These are phyloP conservation scores for Sinonovacula constricta DNA, from an alignment of 1,140 invertebrate species.

Conservation along the genomic window DNA sequence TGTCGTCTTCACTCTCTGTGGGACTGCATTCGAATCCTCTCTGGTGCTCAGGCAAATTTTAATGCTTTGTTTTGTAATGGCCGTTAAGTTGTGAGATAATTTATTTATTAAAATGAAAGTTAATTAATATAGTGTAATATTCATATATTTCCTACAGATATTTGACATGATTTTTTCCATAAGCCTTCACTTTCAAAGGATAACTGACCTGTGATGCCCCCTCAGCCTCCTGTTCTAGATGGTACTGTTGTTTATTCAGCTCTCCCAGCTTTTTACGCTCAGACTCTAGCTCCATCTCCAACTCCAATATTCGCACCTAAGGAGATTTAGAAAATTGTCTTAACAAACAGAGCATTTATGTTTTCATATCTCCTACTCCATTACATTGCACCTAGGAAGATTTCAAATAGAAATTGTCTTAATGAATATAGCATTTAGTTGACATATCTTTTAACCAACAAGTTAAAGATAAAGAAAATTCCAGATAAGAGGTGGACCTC, in stretches of 20 bases:
- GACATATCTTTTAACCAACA: neutral
- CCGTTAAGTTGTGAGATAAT: no score
- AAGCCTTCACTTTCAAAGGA: no score
- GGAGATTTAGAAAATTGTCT: neutral
- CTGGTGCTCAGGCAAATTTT: no score
- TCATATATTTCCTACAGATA: no score
- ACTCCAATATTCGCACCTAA: slow-evolving; percentile 87
- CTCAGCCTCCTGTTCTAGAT: slow-evolving; percentile 82
- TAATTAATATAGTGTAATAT: no score
- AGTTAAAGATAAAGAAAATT: neutral
- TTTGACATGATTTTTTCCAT: no score
- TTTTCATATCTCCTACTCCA: neutral
- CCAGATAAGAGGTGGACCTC: neutral
- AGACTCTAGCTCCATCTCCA: slow-evolving; percentile 93
- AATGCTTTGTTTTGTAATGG: no score
- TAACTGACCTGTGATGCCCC: slow-evolving; percentile 72
- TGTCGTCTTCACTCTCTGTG: no score
- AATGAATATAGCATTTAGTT: no score
- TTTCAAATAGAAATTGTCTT: no score
- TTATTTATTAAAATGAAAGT: no score
- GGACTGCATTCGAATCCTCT: no score
- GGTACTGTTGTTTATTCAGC: slow-evolving; percentile 95
- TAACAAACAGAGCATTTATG: neutral
- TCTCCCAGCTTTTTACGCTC: slow-evolving; percentile 90
- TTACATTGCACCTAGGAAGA: neutral